Conservation (phyloP, 2,113 vertebrate species). For the Platycercus adscitus region DNA sequence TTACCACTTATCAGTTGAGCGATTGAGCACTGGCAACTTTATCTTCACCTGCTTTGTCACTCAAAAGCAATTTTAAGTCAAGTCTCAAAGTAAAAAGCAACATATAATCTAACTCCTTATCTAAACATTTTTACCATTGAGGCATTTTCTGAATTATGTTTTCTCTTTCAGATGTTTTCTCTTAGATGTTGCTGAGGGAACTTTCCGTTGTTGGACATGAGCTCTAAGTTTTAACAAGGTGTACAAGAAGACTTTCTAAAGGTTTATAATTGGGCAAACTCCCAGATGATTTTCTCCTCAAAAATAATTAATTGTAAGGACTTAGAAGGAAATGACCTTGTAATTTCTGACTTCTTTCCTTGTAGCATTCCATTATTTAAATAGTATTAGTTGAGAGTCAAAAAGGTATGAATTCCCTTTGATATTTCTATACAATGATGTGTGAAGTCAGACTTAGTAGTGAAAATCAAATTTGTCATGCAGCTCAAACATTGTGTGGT, state of each 20-base stretch:
- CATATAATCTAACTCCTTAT: background rate
- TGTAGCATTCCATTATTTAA: background rate
- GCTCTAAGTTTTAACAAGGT: background rate
- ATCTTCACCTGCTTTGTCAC: background rate
- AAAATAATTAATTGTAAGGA: conserved; percentile 21
- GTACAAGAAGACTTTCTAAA: background rate
- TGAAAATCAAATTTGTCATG: background rate
- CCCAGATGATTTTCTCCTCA: background rate
- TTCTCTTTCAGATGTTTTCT: background rate
- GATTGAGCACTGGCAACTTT: background rate
- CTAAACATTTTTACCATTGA: background rate
- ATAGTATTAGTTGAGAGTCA: background rate
- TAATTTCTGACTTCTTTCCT: background rate
- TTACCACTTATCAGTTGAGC: background rate
- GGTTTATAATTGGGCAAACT: background rate
- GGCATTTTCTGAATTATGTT: background rate
- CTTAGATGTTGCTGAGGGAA: background rate
- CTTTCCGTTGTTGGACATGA: background rate
- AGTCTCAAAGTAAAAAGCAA: background rate
- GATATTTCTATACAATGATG: background rate
- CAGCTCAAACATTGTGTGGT: background rate
- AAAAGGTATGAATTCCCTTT: background rate
- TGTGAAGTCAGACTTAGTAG: background rate
- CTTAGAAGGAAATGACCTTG: background rate
- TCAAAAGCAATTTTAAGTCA: background rate